phyloP scores from a whole-genome alignment of 2,888 invertebrate genomes.

The Microplitis manilae region DNA sequence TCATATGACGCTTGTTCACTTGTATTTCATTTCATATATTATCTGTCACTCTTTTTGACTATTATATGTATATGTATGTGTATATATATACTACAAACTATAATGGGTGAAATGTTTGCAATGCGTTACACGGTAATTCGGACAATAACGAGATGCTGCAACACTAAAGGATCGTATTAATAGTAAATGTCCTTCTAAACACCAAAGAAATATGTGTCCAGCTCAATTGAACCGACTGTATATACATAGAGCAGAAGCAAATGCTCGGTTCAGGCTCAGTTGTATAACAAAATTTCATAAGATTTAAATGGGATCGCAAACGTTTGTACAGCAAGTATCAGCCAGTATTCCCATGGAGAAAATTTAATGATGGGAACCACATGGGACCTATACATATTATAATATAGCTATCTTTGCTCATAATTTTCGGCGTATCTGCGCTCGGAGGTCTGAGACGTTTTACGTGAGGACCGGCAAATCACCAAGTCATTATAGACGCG shows the following conservation, averaged over 20 bases:
- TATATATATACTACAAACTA: constrained; percentile 1
- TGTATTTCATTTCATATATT: constrained; percentile 18
- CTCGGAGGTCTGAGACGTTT: constrained; percentile 22
- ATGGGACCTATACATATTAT: background rate
- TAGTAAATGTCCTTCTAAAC: constrained; percentile 59
- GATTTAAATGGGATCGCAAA: constrained; percentile 6
- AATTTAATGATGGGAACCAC: constrained; percentile 20
- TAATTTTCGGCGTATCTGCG: background rate
- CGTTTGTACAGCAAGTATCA: background rate
- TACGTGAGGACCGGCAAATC: constrained; percentile 28
- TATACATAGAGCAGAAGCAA: background rate
- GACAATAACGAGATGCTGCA: constrained; percentile 30
- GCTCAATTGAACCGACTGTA: background rate
- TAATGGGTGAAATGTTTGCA: constrained; percentile 64
- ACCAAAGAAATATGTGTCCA: constrained; percentile 53
- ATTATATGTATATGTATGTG: background rate
- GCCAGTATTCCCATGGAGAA: background rate
- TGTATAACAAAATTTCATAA: constrained; percentile 21
- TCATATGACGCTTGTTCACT: constrained; percentile 28
- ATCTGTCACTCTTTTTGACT: constrained; percentile 24
- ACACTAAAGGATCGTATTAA: background rate
- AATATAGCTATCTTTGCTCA: background rate
- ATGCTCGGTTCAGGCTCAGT: background rate
- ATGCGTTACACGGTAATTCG: constrained; percentile 68
- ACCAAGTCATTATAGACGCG: constrained; percentile 52